Evolutionary conservation across 2,113 vertebrate species (phyloP).

Genomic region (Felis catus): F.catus_Fca126_mat1.0 CM031414.1:114859001-114859500

Average conservation of each 20-base stretch:
- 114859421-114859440: neutral
- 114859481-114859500: neutral
- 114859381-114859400: constrained; percentile 94
- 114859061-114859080: neutral
- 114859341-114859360: constrained; percentile 93
- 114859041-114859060: neutral
- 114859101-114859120: neutral
- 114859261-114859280: constrained; percentile 94
- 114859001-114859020: neutral
- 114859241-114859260: constrained; percentile 88
- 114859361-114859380: constrained; percentile 92
- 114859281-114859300: constrained; percentile 93
- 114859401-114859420: constrained; percentile 31
- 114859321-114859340: constrained; percentile 93
- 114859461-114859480: neutral
- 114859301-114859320: constrained; percentile 95
- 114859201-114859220: constrained; percentile 35
- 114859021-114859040: neutral
- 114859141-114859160: neutral
- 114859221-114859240: constrained; percentile 91
- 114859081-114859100: neutral
- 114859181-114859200: neutral
- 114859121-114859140: neutral
- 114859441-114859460: neutral
- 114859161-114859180: neutral